These are phyloP conservation scores for Hermaeophaga mercurialis DNA, from an alignment of 2,888 invertebrate genomes.

Conservation along the genomic window DNA sequence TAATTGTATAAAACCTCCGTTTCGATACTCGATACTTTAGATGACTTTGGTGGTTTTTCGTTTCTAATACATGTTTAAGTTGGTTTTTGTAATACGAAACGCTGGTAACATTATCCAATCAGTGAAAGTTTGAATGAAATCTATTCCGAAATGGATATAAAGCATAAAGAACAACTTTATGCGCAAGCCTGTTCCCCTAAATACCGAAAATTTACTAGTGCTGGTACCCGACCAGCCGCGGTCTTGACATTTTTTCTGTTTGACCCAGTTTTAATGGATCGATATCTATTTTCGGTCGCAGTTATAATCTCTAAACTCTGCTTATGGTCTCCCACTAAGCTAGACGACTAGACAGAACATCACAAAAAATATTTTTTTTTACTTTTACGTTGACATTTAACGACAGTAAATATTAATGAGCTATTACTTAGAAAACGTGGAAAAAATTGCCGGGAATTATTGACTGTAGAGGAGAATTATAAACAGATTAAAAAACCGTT, in stretches of 20 bases:
- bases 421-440: too few species aligned
- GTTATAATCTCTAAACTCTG: constrained; percentile 19
- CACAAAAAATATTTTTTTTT: constrained; percentile 1
- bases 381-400: too few species aligned
- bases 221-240: background rate
- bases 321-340: constrained; percentile 10
- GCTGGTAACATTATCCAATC: background rate
- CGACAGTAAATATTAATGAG: too few species aligned
- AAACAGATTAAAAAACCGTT: too few species aligned
- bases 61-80: too few species aligned
- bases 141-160: background rate
- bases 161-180: background rate
- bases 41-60: too few species aligned
- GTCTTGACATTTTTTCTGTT: constrained; percentile 23
- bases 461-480: too few species aligned
- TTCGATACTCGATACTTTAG: too few species aligned
- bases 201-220: constrained; percentile 12
- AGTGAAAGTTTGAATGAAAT: constrained; percentile 13
- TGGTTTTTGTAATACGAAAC: too few species aligned
- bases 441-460: too few species aligned
- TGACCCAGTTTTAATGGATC: constrained; percentile 23
- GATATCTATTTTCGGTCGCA: constrained; percentile 22
- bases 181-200: constrained; percentile 5
- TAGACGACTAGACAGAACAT: constrained; percentile 18
- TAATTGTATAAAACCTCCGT: too few species aligned